Percentiles rank a stretch among this genome's conserved stretches.
These are phyloP conservation scores for Clamator glandarius DNA, from an alignment of 2,797 vertebrate species.

Conservation along the genomic window DNA sequence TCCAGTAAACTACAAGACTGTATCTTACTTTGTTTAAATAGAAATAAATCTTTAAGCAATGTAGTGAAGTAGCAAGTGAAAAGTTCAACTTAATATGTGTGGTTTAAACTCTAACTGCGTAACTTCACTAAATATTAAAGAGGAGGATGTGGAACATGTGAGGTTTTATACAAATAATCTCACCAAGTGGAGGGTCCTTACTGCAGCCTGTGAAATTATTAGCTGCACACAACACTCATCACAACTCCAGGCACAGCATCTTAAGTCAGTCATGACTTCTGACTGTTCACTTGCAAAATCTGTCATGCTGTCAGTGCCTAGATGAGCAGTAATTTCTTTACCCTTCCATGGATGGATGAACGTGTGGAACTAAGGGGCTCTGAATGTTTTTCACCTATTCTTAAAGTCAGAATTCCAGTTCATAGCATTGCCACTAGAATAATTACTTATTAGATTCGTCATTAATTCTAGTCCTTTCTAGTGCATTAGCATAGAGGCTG, in stretches of 20 bases:
- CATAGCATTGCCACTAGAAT: background rate
- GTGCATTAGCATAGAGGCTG: background rate
- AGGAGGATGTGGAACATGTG: background rate
- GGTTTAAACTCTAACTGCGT: background rate
- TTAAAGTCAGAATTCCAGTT: background rate
- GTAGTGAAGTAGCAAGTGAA: background rate
- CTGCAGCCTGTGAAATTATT: background rate
- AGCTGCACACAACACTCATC: background rate
- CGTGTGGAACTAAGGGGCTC: background rate
- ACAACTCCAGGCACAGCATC: background rate
- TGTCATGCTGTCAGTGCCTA: background rate
- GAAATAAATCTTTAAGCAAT: background rate
- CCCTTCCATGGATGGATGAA: background rate
- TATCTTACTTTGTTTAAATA: background rate
- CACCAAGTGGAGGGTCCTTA: background rate
- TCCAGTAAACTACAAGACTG: background rate
- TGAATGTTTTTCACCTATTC: background rate
- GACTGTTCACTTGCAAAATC: background rate
- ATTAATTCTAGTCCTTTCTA: constrained; percentile 36
- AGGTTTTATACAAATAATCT: background rate
- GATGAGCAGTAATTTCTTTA: background rate
- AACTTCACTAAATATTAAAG: background rate
- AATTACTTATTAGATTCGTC: constrained; percentile 4
- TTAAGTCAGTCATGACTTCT: background rate
- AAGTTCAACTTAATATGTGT: background rate